Percentiles rank a stretch among this genome's conserved stretches.
These are phyloP conservation scores for Eudemis profundana DNA, from an alignment of 2,888 invertebrate genomes.

Conservation along the genomic window DNA sequence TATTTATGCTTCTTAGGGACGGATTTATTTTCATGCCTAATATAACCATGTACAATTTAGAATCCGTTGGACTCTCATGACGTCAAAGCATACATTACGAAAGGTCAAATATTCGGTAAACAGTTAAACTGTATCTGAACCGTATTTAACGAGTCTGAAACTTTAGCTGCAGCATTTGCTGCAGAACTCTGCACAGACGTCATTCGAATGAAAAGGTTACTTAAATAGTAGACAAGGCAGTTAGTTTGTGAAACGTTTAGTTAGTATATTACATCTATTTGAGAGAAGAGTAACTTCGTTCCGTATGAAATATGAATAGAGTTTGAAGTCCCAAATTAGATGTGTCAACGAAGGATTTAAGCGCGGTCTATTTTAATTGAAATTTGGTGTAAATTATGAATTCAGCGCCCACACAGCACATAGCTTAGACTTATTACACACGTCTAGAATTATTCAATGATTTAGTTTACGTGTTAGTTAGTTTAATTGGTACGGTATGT, in stretches of 20 bases:
- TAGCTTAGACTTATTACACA: too few species aligned
- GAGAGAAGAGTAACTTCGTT: background rate
- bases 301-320: background rate
- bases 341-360: constrained; percentile 2
- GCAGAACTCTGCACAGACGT: constrained; percentile 1
- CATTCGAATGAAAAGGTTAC: constrained; percentile 5
- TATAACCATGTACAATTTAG: too few species aligned
- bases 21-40: too few species aligned
- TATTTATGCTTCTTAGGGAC: too few species aligned
- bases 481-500: too few species aligned
- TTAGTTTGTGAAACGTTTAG: background rate
- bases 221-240: background rate
- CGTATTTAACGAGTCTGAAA: background rate
- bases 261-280: constrained; percentile 4
- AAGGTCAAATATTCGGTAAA: background rate
- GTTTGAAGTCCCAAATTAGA: constrained; percentile 3
- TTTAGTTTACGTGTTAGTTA: too few species aligned
- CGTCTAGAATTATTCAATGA: too few species aligned
- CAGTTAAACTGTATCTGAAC: background rate
- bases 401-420: too few species aligned
- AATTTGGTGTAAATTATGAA: background rate
- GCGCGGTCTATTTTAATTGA: constrained; percentile 11
- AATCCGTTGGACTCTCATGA: too few species aligned
- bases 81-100: background rate
- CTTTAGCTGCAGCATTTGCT: background rate